These are phyloP conservation scores for Malacoctenus gilli DNA, from an alignment of 2,797 vertebrate species.

Conservation along the genomic window DNA sequence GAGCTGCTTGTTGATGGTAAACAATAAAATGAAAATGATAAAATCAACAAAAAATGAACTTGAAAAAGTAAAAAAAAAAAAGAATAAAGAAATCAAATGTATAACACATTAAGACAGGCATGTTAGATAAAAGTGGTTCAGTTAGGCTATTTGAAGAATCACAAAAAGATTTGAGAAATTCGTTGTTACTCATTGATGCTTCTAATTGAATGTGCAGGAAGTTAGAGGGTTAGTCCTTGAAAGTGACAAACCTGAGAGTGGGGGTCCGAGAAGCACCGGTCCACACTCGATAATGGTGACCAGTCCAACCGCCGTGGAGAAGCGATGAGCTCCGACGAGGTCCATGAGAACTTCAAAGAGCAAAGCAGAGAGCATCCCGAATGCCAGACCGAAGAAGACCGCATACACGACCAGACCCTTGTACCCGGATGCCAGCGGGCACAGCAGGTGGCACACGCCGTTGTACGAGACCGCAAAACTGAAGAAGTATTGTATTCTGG, in stretches of 20 bases:
- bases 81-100: too few species aligned
- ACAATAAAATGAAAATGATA: too few species aligned
- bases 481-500: slow-evolving; percentile 85
- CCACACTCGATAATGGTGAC: slow-evolving; percentile 85
- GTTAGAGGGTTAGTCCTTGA: neutral
- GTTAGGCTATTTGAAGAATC: too few species aligned
- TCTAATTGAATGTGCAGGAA: too few species aligned
- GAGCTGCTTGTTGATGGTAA: too few species aligned
- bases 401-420: slow-evolving; percentile 73
- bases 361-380: slow-evolving; percentile 84
- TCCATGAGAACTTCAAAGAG: slow-evolving; percentile 87
- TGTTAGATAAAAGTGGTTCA: too few species aligned
- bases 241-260: slow-evolving; percentile 81
- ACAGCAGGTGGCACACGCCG: slow-evolving; percentile 82
- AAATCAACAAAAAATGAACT: too few species aligned
- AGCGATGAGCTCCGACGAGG: slow-evolving; percentile 80
- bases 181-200: too few species aligned
- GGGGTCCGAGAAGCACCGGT: slow-evolving; percentile 82
- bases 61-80: too few species aligned
- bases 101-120: too few species aligned
- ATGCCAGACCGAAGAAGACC: slow-evolving; percentile 79
- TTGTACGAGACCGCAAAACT: slow-evolving; percentile 82
- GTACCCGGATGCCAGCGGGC: slow-evolving; percentile 80
- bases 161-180: too few species aligned
- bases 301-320: slow-evolving; percentile 83